phyloP scores from a whole-genome alignment of 2,888 invertebrate genomes.

The Dioctria linearis region DNA sequence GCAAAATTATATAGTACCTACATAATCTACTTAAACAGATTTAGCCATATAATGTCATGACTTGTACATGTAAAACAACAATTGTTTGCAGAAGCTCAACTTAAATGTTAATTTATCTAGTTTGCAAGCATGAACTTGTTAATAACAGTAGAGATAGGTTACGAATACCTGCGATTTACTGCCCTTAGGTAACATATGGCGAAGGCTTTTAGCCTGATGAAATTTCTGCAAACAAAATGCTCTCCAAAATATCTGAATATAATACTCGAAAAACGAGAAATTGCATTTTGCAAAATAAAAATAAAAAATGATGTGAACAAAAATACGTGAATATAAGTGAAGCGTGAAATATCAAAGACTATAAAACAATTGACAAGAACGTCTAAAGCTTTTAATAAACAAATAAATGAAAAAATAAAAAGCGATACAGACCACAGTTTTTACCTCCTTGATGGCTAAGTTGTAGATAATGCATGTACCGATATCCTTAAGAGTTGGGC shows the following conservation, averaged over 20 bases:
- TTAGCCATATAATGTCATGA: too few relatives aligned
- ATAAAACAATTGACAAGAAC: not conserved
- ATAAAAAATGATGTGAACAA: not conserved
- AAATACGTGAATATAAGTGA: not conserved
- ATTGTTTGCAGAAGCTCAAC: slow-evolving; percentile 17
- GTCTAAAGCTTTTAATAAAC: not conserved
- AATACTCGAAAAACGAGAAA: slow-evolving; percentile 1
- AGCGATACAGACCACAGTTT: slow-evolving; percentile 90
- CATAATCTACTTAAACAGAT: too few relatives aligned
- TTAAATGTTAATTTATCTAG: slow-evolving; percentile 8
- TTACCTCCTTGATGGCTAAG: slow-evolving; percentile 95
- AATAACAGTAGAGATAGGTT: slow-evolving; percentile 13
- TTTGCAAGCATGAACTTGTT: not conserved
- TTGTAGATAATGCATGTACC: slow-evolving; percentile 92
- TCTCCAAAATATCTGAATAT: slow-evolving; percentile 49
- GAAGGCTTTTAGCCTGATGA: slow-evolving; percentile 77
- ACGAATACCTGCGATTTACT: slow-evolving; percentile 76
- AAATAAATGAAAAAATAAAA: not conserved
- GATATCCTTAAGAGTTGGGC: slow-evolving; percentile 80
- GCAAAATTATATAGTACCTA: too few relatives aligned
- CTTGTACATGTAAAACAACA: not conserved
- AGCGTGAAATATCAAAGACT: too few relatives aligned
- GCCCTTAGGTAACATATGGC: slow-evolving; percentile 77
- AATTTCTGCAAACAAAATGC: slow-evolving; percentile 75
- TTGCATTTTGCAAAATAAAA: slow-evolving; percentile 9